A percentile compares a stretch with the other conserved stretches of the same genome.
Evolutionary conservation across 2,113 vertebrate genomes (phyloP).

Genomic region (Fukomys damarensis): DNA sequence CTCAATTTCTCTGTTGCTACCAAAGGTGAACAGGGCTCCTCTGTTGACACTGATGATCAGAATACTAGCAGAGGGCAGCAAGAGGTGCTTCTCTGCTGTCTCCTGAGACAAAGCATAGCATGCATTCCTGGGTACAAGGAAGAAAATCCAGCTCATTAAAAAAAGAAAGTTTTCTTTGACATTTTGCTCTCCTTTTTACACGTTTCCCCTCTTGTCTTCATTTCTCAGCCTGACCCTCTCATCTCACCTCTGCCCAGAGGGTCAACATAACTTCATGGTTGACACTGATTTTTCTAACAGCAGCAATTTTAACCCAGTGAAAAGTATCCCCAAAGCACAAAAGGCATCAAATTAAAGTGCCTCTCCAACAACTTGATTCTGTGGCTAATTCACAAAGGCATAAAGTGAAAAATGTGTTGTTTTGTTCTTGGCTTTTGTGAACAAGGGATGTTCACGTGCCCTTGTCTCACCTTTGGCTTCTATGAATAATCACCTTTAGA

Average conservation of each 20-base stretch:
- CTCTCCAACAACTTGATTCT: constrained; percentile 71
- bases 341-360: constrained; percentile 77
- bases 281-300: constrained; percentile 80
- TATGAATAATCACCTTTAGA: constrained; percentile 62
- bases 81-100: constrained; percentile 51
- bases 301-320: constrained; percentile 76
- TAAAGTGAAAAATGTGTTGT: constrained; percentile 38
- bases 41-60: constrained; percentile 78
- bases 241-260: constrained; percentile 75
- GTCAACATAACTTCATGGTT: constrained; percentile 78
- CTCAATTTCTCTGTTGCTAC: constrained; percentile 58
- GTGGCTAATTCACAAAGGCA: constrained; percentile 70
- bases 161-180: constrained; percentile 77
- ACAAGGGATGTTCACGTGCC: constrained; percentile 23
- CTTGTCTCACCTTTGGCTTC: constrained; percentile 49
- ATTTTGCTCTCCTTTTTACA: constrained; percentile 60
- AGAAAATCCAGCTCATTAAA: constrained; percentile 77
- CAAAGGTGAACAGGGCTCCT: constrained; percentile 21
- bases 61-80: constrained; percentile 70
- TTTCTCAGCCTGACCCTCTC: constrained; percentile 71
- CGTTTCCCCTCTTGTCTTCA: constrained; percentile 75
- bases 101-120: constrained; percentile 66
- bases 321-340: constrained; percentile 76
- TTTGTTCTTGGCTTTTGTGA: constrained; percentile 59
- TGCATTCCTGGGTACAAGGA: constrained; percentile 61